A percentile compares a stretch with the other conserved stretches of the same genome.
Evolutionary conservation across 2,797 vertebrate genomes (phyloP).

Genomic region (Trematomus bernacchii): DNA sequence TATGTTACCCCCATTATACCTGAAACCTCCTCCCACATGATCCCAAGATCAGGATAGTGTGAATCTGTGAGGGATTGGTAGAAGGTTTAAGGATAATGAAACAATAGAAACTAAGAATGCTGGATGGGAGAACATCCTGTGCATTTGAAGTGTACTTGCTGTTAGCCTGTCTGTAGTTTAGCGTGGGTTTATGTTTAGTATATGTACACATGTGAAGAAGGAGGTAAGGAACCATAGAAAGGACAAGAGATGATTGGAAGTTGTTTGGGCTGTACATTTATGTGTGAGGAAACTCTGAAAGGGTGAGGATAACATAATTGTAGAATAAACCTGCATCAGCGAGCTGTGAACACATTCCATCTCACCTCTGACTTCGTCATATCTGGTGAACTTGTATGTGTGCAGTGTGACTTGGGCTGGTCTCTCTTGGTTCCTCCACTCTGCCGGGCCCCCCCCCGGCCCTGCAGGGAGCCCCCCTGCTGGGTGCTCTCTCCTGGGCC

Average conservation of each 20-base stretch:
- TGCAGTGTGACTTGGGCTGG: constrained; percentile 12
- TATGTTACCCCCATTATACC: neutral
- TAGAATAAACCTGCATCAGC: neutral
- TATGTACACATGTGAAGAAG: neutral
- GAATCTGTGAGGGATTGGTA: constrained; percentile 10
- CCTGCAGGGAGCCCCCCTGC: constrained; percentile 14
- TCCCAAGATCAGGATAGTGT: constrained; percentile 12
- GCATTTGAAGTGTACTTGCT: neutral
- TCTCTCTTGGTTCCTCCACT: constrained; percentile 31
- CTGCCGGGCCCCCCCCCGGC: constrained; percentile 23
- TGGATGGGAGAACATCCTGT: neutral
- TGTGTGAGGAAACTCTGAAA: neutral
- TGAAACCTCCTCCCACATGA: constrained; percentile 22
- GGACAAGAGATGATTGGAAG: neutral
- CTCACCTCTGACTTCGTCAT: constrained; percentile 52
- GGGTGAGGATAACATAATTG: neutral
- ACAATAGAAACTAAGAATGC: constrained; percentile 19
- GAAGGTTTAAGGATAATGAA: constrained; percentile 28
- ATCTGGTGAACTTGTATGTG: constrained; percentile 1
- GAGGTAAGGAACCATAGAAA: neutral
- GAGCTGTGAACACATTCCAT: neutral
- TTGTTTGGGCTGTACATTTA: neutral
- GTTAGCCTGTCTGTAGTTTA: neutral
- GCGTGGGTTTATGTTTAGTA: neutral
- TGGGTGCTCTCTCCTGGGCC: constrained; percentile 26